A percentile compares a stretch with the other conserved stretches of the same genome.
Conservation (phyloP, 2,888 invertebrate genomes). For the Zaprionus lineosus region DNA sequence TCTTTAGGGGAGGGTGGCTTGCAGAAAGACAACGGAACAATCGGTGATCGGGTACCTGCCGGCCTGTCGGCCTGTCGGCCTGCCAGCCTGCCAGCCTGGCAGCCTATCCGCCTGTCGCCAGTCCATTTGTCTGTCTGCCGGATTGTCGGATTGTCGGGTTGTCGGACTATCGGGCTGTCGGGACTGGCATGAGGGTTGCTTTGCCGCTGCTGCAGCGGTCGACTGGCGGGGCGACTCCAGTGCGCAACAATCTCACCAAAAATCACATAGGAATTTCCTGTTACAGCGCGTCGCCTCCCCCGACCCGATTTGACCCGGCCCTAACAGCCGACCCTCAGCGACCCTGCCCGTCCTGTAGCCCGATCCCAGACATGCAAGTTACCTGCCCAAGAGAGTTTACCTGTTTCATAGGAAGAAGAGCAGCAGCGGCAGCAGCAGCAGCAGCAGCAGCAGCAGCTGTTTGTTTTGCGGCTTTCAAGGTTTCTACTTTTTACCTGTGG, state of each 20-base stretch:
- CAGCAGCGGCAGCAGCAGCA: conserved; percentile 37
- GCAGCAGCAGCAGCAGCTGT: conserved; percentile 59
- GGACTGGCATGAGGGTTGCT: conserved; percentile 41
- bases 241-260: conserved; percentile 66
- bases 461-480: conserved; percentile 78
- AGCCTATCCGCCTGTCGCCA: conserved; percentile 7
- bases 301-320: conserved; percentile 5
- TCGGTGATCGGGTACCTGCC: conserved; percentile 52
- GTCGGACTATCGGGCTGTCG: neutral
- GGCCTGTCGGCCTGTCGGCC: neutral
- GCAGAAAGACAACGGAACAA: conserved; percentile 52
- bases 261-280: conserved; percentile 79
- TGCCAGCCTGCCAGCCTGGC: neutral
- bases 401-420: conserved; percentile 51
- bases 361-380: conserved; percentile 35
- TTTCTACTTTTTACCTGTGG: conserved; percentile 75
- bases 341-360: conserved; percentile 5
- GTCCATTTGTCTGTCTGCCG: neutral
- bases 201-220: conserved; percentile 28
- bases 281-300: conserved; percentile 57
- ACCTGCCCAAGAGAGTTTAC: conserved; percentile 65
- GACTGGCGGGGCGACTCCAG: conserved; percentile 59
- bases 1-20: conserved; percentile 52
- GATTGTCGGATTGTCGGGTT: conserved; percentile 22
- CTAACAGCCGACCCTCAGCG: conserved; percentile 18